Evolutionary conservation across 2,113 vertebrate genomes (phyloP), one percentile per base, ranked within the genome.

Genomic region (Crotalus tigris): DNA sequence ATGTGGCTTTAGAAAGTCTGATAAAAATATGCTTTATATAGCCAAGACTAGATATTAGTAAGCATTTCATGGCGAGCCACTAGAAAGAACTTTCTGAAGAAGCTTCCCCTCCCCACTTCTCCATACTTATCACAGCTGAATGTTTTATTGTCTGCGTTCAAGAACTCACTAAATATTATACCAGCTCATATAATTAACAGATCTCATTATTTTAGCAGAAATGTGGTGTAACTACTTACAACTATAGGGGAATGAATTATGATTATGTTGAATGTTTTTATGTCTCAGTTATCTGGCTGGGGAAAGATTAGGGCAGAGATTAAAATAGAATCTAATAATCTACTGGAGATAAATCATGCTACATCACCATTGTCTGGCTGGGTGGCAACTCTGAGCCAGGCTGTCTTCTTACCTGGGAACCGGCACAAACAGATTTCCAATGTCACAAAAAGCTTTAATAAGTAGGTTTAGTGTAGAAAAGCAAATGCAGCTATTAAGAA

Each of bases 1-100:
- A 91, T 90, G 46, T 93, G 93, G 95, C 94, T 95, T 95, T 90
- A 92, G 93, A 90, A 96, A 96, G 94, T 86, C 89, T 96, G 92
- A 93, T 93, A 91, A 93, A 95, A 94, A 92, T 94, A 58, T 94
- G 88, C 92, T 93, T 93, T 91, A 81, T 81, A 90, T 33, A 53
- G 92, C 92, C 90, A 94, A 91, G 0, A 4, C 44, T 92, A 75
- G 90, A 85, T 90, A 91, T 64, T 15, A 19, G 89, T 51, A 91
- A 89, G 23, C 53, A 91, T 64, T 21, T 89, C 87, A 87, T 49
- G 59, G 53, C 2, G 57, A 19, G 54, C 69, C 39, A 24, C 75
- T 93, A 58, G 53, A 23, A 53, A 64, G n/a, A 64, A 61, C 85
- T 89, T 93, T 90, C 39, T 85, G 26, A 61, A 13, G 69, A 33